Percentiles rank a stretch among this genome's conserved stretches.
phyloP scores from a whole-genome alignment of 2,888 invertebrate species.

The Helobdella robusta region DNA sequence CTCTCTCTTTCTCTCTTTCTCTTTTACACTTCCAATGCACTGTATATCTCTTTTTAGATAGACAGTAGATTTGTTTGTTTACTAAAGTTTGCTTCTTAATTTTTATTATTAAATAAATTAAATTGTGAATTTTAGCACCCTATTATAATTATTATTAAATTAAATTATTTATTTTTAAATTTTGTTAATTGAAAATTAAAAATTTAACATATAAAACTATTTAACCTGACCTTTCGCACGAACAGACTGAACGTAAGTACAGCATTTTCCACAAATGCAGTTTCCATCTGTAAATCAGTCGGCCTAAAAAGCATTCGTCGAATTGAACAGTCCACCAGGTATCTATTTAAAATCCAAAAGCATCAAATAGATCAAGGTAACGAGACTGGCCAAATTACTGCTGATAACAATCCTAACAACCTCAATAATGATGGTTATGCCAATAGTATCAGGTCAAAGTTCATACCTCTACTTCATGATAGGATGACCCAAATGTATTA shows the following conservation, averaged over 20 bases:
- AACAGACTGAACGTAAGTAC: constrained; percentile 68
- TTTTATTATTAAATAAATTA: background rate
- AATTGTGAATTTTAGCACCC: background rate
- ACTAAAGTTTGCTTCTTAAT: background rate
- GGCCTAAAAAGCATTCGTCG: constrained; percentile 66
- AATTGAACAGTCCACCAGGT: constrained; percentile 60
- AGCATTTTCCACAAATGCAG: constrained; percentile 87
- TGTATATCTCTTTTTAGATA: background rate
- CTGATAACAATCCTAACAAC: no score
- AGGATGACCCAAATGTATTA: constrained; percentile 86
- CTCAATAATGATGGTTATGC: background rate
- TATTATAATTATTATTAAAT: background rate
- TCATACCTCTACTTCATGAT: constrained; percentile 60
- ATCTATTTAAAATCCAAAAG: constrained; percentile 43
- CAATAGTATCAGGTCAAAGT: constrained; percentile 7
- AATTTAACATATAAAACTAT: background rate
- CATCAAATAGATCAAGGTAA: background rate
- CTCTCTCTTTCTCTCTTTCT: no score
- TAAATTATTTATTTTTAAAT: background rate
- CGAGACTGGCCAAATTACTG: no score
- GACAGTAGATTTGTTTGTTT: background rate
- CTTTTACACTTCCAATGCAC: no score
- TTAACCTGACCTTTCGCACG: constrained; percentile 31
- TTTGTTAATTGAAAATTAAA: background rate
- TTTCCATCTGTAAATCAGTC: constrained; percentile 80